Evolutionary conservation across 2,113 vertebrate genomes (phyloP), one percentile per base, ranked within the genome.

Genomic region (Chionis minor): DNA sequence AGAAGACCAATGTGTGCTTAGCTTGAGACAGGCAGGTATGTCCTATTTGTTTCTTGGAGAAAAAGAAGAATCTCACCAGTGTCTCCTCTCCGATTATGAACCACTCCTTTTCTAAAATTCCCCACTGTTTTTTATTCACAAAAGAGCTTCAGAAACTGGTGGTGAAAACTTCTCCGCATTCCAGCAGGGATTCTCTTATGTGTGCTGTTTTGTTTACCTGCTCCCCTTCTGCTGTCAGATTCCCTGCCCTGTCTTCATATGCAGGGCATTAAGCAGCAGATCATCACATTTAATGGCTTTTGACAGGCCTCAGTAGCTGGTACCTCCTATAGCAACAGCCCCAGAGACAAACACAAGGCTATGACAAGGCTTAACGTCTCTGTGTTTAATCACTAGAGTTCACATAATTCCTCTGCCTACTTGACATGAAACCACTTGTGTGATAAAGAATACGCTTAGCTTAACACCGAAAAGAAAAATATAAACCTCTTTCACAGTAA

Each of bases 331-430:
- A 87, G 92, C 82, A 81, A 94, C 94, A 96, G 62, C 89, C 91
- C 73, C 49, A 92, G 96, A 95, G 91, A 97, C 74, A 96, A 94
- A 94, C 92, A 95, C 66, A 91, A 85, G 95, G 49, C 92, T 86
- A 32, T 91, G 91, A 96, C 94, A 96, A 94, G 92, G 81, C 95
- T 96, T 96, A 97, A 95, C 81, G 90, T 94, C 80, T 92, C 86
- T 95, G 30, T 91, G 74, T 89, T 97, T 97, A 96, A 97, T 97
- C 95, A 92, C 81, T 91, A 92, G 83, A 89, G 81, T 83, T 97
- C 86, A 90, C 52, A 69, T 84, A 95, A 95, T 94, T 92, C 62
- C 56, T 82, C 74, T 86, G 81, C 58, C 66, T 96, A 42, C 89
- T 82, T 94, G 92, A 96, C 74, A 62, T 72, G 70, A 94, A 95